Base-by-base conservation (phyloP, 2,113 vertebrate species). In the Bathybates hornii region DNA sequence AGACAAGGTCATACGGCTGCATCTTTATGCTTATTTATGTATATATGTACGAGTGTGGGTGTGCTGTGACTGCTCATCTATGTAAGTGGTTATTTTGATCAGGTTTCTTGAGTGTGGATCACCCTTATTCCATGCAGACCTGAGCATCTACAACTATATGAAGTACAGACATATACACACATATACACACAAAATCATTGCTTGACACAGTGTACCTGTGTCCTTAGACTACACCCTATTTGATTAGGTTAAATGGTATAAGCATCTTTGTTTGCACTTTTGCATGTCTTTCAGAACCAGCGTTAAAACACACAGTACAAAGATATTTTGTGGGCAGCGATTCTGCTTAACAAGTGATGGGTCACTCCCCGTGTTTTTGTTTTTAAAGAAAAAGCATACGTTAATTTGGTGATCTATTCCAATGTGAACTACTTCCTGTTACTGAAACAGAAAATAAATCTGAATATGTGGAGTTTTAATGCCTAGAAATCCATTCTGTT, bases 81-180 rank as follows among this genome's bases (percentile, higher is more conserved):
- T 91, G 24, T 91, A 89, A 91, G 89, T 91, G 87, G 76, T 82
- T 91, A 89, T 91, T 91, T 91, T 89, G 76, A 87, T 90, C 80
- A 86, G 48, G 73, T 76, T 50, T 83, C 54, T 53, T 45, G 17
- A 84, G 43, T 90, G 57, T 59, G 41, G 34, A 90, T 89, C 68
- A 73, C 61, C 76, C 79, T 82, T 89, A 82, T 84, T 89, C 88
- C 80, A 36, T 78, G 82, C 48, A 84, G 68, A 54, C 81, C 21
- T 71, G 24, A 80, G 48, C 43, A 43, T 21, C 78, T 34, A 57
- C 56, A n/a, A 83, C 71, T 86, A 32, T 76, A 76, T 53, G 9
- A 63, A 63, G 59, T n/a, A 63, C 59, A 63, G 59, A 63, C 59
- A 73, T 80, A 82, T 52, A 45, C 50, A 84, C 53, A 57, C 36